Base-by-base conservation (phyloP, 2,113 vertebrate genomes). In the Epinephelus fuscoguttatus region DNA sequence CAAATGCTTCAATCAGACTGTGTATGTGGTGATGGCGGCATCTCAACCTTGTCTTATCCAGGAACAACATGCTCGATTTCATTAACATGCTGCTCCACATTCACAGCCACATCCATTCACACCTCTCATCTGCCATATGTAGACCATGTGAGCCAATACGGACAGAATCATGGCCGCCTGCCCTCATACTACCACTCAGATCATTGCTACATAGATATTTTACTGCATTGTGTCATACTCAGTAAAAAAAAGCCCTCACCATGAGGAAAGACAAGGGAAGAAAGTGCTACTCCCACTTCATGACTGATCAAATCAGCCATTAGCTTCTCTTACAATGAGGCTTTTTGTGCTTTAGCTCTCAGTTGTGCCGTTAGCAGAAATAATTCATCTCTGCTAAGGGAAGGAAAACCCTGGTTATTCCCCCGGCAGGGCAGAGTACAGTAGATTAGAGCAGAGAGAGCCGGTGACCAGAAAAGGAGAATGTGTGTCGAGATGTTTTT, bases 401-500 rank as follows among this genome's bases (percentile, higher is more conserved):
- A 64, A 40, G 87, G 87, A 79, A 78, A 83, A 49, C 80, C 83
- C 87, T 8, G 33, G 66, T 59, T 69, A 67, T 83, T 89, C 87
- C 91, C 87, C 55, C 47, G 0, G 56, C 83, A 23, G 78, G 37
- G 42, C 76, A 27, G 63, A 66, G 55, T 33, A 70, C 70, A 81
- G 84, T 74, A 78, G 82, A 88, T 75, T 76, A 84, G 68, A 86
- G 79, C 80, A 74, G 55, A 25, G 64, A 52, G 71, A 8, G 74
- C 17, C 62, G 62, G 84, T 71, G 86, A 83, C 74, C 88, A 78
- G 75, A 70, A 69, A 63, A 82, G 72, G 55, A 84, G 75, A 85
- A 87, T 45, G 74, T 86, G 85, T 86, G 90, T 88, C 79, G 70
- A 81, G 86, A 78, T 83, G 90, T 75, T 91, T 91, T 89, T 78